Percentiles rank a stretch among this genome's conserved stretches.
Conservation (phyloP, 1,140 invertebrate genomes). For the Ephestia elutella region DNA sequence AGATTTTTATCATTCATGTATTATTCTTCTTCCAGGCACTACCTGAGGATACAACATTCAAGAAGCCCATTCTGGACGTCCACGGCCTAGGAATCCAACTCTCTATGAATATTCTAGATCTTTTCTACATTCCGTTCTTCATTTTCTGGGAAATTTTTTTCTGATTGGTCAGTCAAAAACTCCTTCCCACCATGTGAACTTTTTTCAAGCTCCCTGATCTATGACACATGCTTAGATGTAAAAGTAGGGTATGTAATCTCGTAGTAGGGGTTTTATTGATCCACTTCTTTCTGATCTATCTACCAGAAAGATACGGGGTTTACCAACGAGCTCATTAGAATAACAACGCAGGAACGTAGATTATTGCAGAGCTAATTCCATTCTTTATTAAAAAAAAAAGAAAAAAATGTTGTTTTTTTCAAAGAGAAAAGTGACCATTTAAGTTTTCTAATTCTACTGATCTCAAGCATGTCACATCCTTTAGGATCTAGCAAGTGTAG, state of each 20-base stretch:
- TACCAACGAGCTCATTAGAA: too few species aligned
- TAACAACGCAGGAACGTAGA: too few species aligned
- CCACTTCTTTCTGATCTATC: too few species aligned
- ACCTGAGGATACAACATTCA: not conserved
- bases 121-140: slow-evolving; percentile 3
- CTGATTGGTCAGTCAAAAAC: slow-evolving; percentile 7
- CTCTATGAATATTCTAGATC: slow-evolving; percentile 9
- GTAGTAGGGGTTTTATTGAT: too few species aligned
- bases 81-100: slow-evolving; percentile 10
- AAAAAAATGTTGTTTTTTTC: too few species aligned
- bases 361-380: too few species aligned
- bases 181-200: slow-evolving; percentile 15
- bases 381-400: too few species aligned
- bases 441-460: too few species aligned
- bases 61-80: slow-evolving; percentile 6
- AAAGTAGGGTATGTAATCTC: too few species aligned
- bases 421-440: too few species aligned
- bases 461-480: not conserved
- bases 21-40: slow-evolving; percentile 4
- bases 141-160: not conserved
- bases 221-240: not conserved
- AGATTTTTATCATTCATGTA: too few species aligned
- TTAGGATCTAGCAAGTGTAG: slow-evolving; percentile 11
- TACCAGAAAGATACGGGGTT: too few species aligned
- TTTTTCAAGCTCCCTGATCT: slow-evolving; percentile 4